Percentiles rank a stretch among this genome's conserved stretches.
Conservation (phyloP, 2,113 vertebrate species). For the Oncorhynchus masou region DNA sequence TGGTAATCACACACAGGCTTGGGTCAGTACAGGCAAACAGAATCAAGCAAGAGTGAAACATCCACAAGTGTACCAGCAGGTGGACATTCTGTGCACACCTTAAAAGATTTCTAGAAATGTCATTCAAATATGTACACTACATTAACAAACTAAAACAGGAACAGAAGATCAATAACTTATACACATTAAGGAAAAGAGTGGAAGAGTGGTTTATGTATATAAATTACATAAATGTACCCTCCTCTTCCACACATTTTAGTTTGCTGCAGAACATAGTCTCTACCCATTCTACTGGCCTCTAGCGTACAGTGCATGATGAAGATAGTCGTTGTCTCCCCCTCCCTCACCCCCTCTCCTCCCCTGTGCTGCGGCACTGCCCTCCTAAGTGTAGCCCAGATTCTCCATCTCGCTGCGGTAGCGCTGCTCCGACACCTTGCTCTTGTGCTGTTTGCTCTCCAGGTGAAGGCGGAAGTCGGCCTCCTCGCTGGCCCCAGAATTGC, state of each 20-base stretch:
- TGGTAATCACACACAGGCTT: neutral
- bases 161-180: neutral
- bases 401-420: conserved; percentile 96
- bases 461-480: conserved; percentile 94
- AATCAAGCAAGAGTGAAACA: neutral
- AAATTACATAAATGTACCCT: neutral
- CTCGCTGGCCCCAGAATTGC: conserved; percentile 91
- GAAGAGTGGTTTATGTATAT: neutral
- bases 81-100: no score
- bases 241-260: neutral
- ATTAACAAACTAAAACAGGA: no score
- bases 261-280: neutral
- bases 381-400: conserved; percentile 91
- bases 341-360: neutral
- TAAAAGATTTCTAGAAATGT: no score
- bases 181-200: neutral
- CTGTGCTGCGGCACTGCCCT: no score
- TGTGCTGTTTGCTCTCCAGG: conserved; percentile 96
- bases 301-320: no score
- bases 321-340: neutral
- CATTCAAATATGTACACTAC: no score
- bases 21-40: neutral
- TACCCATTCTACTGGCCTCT: no score
- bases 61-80: no score
- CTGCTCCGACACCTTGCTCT: conserved; percentile 94